phyloP scores from a whole-genome alignment of 1,140 invertebrate genomes.

The Episyrphus balteatus region DNA sequence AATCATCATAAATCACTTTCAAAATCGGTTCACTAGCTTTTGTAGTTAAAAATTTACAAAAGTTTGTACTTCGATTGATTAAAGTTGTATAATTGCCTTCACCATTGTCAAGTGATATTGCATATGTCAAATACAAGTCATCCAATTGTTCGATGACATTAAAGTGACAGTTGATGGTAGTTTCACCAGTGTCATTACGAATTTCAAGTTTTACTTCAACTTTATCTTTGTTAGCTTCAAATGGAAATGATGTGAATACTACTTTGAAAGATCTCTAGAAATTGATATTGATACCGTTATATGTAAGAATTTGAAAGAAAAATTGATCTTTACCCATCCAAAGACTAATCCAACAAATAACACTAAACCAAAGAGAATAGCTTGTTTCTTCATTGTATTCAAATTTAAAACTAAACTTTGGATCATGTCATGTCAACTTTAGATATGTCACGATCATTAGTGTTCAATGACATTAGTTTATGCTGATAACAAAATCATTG shows the following conservation, averaged over 20 bases:
- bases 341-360: neutral
- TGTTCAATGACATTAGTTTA: too few species aligned
- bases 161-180: slow-evolving; percentile 7
- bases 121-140: slow-evolving; percentile 11
- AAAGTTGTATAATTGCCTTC: slow-evolving; percentile 18
- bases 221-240: slow-evolving; percentile 15
- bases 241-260: slow-evolving; percentile 16
- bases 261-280: slow-evolving; percentile 31
- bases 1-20: slow-evolving; percentile 20
- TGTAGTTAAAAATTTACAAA: slow-evolving; percentile 25
- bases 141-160: slow-evolving; percentile 14
- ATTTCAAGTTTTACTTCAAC: slow-evolving; percentile 17
- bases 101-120: slow-evolving; percentile 14
- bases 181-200: slow-evolving; percentile 13
- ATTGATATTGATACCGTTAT: neutral
- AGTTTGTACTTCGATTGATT: slow-evolving; percentile 13
- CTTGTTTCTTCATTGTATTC: too few species aligned
- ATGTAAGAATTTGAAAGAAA: neutral
- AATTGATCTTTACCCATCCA: neutral
- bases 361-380: neutral
- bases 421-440: neutral
- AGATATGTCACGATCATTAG: neutral
- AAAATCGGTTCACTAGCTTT: slow-evolving; percentile 16
- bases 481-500: too few species aligned
- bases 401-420: neutral